Base-by-base conservation (phyloP, 2,888 invertebrate genomes). In the Leucophenga montana region DNA sequence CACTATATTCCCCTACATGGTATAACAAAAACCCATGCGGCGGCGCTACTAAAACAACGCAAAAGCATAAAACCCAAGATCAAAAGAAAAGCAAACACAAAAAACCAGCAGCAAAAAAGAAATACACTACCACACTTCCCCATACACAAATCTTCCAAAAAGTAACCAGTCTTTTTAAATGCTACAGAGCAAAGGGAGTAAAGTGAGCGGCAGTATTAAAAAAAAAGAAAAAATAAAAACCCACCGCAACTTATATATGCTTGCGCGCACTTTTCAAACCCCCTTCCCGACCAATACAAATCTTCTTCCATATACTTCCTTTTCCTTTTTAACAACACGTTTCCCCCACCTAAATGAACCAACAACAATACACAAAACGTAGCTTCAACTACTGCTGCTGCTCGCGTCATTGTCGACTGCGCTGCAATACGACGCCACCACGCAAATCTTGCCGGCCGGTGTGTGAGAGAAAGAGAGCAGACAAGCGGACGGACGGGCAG, bases 381-480 rank as follows among this genome's bases (percentile, higher is more conserved):
- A n/a, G 54, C 54, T 54, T 54, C n/a, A 22, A 22, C 13, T 62
- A 69, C 54, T 33, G 56, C 74, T 72, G 71, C 71, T 71, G 71
- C 72, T 71, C 75, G 77, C 73, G 57, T 66, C 70, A 11, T 18
- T 22, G 57, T 57, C 59, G 54, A 50, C 61, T 69, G 53, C 62
- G 70, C 64, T 53, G 74, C 56, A 27, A 56, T 57, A 31, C 8
- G 39, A 57, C 68, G 78, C 50, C 69, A 71, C 71, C 44, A n/a
- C 46, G 50, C 50, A 50, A 50, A 50, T 16, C 77, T 79, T 82
- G 81, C 81, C 81, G 81, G 81, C 81, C 81, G 81, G 81, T 83
- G 80, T 75, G 74, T 78, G 72, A 81, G 79, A 74, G 82, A 81
- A 11, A 46, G 61, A 61, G 61, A 61, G 22, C 31, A 46, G 14